phyloP scores from a whole-genome alignment of 2,797 vertebrate genomes.

The Gymnothorax reevesii region DNA sequence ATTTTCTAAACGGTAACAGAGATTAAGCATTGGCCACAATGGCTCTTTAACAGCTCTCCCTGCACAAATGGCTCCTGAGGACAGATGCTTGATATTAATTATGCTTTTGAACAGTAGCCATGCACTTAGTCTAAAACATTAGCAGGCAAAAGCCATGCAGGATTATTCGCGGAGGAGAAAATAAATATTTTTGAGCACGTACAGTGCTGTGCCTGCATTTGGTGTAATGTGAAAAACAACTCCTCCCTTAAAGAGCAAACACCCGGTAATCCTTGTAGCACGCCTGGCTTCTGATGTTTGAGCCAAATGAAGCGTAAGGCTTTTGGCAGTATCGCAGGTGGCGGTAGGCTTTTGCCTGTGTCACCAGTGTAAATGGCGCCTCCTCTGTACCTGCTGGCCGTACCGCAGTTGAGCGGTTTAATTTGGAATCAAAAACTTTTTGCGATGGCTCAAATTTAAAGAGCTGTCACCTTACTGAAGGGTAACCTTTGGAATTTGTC shows the following conservation, averaged over 20 bases:
- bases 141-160: not conserved
- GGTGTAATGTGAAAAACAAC: not conserved
- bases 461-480: not conserved
- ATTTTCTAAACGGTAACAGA: conserved; percentile 10
- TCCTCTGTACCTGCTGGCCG: not conserved
- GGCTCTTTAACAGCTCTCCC: not conserved
- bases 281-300: not conserved
- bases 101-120: not conserved
- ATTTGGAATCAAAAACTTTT: not conserved
- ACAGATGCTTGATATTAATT: not conserved
- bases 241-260: not conserved
- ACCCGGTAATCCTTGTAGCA: not conserved
- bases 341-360: not conserved
- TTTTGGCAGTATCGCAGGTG: not conserved
- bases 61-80: not conserved
- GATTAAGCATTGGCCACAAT: conserved; percentile 34
- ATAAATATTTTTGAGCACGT: not conserved
- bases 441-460: not conserved
- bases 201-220: not conserved
- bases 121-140: conserved; percentile 10
- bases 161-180: not conserved
- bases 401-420: not conserved
- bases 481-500: not conserved
- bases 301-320: not conserved
- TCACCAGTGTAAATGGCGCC: too few species aligned